Conservation (phyloP, 2,113 vertebrate species). For the Noturus placidus region DNA sequence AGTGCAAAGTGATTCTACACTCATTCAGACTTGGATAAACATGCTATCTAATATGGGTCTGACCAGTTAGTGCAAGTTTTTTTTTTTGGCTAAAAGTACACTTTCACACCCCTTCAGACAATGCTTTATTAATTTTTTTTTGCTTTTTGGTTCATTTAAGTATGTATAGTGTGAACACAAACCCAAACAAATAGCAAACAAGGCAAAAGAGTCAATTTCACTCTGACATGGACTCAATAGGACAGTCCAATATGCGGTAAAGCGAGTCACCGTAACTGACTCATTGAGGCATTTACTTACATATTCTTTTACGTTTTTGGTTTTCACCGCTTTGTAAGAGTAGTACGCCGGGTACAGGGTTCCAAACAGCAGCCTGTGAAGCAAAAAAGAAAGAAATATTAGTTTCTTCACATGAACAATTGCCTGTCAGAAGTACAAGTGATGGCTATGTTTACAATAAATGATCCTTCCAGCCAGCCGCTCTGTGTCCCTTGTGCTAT, state of each 20-base stretch:
- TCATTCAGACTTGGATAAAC: not conserved
- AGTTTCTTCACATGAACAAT: slow-evolving; percentile 25
- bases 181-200: not conserved
- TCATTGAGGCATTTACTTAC: slow-evolving; percentile 76
- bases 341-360: slow-evolving; percentile 95
- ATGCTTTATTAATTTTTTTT: not conserved
- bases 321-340: slow-evolving; percentile 98
- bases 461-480: slow-evolving; percentile 12
- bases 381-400: not conserved
- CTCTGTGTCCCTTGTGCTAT: slow-evolving; percentile 28
- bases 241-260: not conserved
- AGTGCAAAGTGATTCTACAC: not conserved
- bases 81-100: not conserved
- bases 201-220: not conserved
- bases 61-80: not conserved
- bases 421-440: not conserved
- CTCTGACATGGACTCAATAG: not conserved
- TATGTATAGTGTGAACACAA: not conserved
- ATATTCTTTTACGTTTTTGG: slow-evolving; percentile 98
- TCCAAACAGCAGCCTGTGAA: slow-evolving; percentile 87
- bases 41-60: not conserved
- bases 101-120: not conserved
- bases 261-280: not conserved
- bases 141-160: not conserved
- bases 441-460: slow-evolving; percentile 22